Evolutionary conservation across 2,113 vertebrate species (phyloP).

Genomic region (Gopherus flavomarginatus): DNA sequence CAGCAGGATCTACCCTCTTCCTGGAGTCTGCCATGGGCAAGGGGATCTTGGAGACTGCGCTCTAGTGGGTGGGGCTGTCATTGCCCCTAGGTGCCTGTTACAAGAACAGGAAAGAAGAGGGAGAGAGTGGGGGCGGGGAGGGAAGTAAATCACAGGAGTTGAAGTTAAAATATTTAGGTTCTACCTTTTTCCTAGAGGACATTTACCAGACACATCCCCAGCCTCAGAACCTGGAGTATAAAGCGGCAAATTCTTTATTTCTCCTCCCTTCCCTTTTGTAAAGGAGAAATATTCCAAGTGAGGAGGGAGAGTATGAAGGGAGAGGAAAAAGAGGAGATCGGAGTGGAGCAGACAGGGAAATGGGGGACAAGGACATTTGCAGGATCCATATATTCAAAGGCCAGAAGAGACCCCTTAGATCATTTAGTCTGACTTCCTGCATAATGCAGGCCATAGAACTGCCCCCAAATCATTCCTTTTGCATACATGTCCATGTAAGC

Average conservation of each 20-base stretch:
- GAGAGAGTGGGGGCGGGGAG: not conserved
- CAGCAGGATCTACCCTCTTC: not conserved
- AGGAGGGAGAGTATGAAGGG: not conserved
- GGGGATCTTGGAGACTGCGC: not conserved
- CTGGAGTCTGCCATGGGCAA: not conserved
- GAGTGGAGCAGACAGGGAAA: not conserved
- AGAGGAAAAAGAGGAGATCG: not conserved
- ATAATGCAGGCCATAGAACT: not conserved
- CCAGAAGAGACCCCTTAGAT: not conserved
- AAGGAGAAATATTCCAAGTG: not conserved
- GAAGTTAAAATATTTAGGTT: not conserved
- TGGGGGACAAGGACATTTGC: not conserved
- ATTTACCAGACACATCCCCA: not conserved
- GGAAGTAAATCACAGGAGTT: not conserved
- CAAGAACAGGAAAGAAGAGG: not conserved
- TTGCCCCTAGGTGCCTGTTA: not conserved
- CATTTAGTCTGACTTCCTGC: not conserved
- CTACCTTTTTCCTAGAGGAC: not conserved
- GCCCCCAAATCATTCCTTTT: not conserved
- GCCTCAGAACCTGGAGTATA: not conserved
- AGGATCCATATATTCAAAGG: not conserved
- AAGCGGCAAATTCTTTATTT: not conserved
- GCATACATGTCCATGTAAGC: not conserved
- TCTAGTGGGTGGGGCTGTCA: fast-evolving
- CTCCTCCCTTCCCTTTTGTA: not conserved